Percentiles rank a stretch among this genome's conserved stretches.
Evolutionary conservation across 2,888 invertebrate species (phyloP).

Genomic region (Lasioglossum marginatum): DNA sequence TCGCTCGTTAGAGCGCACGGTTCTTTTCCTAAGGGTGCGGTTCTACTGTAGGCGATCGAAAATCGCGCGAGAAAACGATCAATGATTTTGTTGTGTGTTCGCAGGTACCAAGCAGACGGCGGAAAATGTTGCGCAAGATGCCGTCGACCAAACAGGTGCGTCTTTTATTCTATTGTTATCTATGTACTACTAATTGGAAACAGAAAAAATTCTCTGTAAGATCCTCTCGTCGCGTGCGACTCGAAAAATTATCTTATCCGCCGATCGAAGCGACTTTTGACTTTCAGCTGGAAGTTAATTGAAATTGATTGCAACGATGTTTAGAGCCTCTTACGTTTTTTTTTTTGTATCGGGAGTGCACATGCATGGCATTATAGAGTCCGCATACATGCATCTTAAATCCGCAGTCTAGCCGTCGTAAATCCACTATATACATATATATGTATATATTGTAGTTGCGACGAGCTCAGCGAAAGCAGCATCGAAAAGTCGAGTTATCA

Average conservation of each 20-base stretch:
- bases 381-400: neutral
- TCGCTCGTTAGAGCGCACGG: neutral
- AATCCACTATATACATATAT: neutral
- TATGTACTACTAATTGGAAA: neutral
- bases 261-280: neutral
- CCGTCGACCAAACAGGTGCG: conserved; percentile 75
- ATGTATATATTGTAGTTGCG: neutral
- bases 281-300: neutral
- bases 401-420: neutral
- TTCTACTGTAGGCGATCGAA: neutral
- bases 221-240: neutral
- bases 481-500: conserved; percentile 1
- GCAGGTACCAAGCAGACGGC: conserved; percentile 62
- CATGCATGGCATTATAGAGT: neutral
- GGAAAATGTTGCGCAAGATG: conserved; percentile 75
- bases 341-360: neutral
- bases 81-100: conserved; percentile 42
- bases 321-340: neutral
- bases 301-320: neutral
- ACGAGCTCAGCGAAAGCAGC: neutral
- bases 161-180: neutral
- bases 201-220: neutral
- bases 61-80: conserved; percentile 8
- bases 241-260: neutral
- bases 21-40: conserved; percentile 16